Evolutionary conservation across 2,113 vertebrate genomes (phyloP).

Genomic region (Salvelinus namaycush): DNA sequence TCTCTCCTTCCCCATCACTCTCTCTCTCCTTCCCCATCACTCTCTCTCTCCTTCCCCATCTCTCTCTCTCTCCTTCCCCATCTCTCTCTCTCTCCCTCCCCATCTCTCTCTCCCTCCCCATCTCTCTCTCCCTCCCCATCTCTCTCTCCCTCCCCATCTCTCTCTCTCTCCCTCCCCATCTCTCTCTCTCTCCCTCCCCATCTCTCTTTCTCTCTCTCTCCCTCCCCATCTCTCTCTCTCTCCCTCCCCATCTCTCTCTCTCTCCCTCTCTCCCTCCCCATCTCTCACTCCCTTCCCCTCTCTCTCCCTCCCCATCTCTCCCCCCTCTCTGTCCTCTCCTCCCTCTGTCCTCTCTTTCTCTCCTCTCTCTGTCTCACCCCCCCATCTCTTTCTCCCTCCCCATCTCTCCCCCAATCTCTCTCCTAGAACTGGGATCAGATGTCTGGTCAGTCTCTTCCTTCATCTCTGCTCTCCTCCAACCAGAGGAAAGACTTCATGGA

Average conservation of each 20-base stretch:
- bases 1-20: background rate
- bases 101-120: background rate
- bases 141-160: background rate
- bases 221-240: background rate
- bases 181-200: too few species aligned
- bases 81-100: background rate
- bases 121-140: background rate
- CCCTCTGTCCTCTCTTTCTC: background rate
- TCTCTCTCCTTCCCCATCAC: background rate
- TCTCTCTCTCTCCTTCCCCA: background rate
- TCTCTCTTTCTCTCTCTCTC: too few species aligned
- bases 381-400: background rate
- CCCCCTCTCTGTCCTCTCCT: background rate
- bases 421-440: conserved; percentile 93
- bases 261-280: background rate
- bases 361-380: background rate
- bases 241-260: background rate
- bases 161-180: background rate
- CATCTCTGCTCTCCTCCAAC: conserved; percentile 87
- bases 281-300: background rate
- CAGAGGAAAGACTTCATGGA: conserved; percentile 99
- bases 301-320: too few species aligned
- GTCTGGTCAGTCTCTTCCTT: conserved; percentile 82
- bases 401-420: background rate
- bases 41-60: background rate